phyloP scores from a whole-genome alignment of 2,797 vertebrate genomes.

The Harpagifer antarcticus region DNA sequence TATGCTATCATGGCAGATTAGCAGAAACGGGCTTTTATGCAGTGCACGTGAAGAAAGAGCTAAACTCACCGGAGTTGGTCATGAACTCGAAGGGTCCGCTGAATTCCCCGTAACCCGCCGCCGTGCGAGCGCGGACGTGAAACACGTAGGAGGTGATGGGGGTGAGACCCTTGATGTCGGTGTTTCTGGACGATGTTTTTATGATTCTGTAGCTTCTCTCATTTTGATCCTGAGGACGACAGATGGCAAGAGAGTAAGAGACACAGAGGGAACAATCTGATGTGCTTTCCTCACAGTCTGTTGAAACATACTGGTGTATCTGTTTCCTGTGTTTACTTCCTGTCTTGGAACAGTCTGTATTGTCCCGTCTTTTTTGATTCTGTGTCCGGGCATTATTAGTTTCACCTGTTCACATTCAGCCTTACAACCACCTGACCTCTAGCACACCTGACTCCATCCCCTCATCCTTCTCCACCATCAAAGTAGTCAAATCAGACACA shows the following conservation, averaged over 20 bases:
- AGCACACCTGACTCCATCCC: too few relatives aligned
- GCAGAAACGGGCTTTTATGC: background rate
- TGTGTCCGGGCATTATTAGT: too few relatives aligned
- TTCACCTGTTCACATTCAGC: too few relatives aligned
- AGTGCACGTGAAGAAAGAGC: background rate
- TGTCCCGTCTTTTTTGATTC: too few relatives aligned
- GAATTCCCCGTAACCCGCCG: constrained; percentile 96
- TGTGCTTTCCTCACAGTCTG: background rate
- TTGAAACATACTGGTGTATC: background rate
- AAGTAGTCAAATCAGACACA: too few relatives aligned
- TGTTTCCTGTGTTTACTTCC: too few relatives aligned
- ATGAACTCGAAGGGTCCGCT: constrained; percentile 96
- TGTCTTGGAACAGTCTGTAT: too few relatives aligned
- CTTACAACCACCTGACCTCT: too few relatives aligned
- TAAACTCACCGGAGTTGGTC: constrained; percentile 93
- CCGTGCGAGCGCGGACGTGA: constrained; percentile 95
- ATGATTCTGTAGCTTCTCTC: constrained; percentile 97
- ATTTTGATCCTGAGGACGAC: constrained; percentile 91
- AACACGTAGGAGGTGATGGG: constrained; percentile 96
- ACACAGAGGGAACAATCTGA: background rate
- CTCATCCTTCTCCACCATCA: too few relatives aligned
- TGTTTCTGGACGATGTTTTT: constrained; percentile 92
- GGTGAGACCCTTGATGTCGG: constrained; percentile 95
- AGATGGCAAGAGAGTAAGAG: background rate
- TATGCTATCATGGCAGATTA: constrained; percentile 45